Evolutionary conservation across 1,140 invertebrate species (phyloP), one percentile per base, ranked within the genome.

Genomic region (Diorhabda carinulata): DNA sequence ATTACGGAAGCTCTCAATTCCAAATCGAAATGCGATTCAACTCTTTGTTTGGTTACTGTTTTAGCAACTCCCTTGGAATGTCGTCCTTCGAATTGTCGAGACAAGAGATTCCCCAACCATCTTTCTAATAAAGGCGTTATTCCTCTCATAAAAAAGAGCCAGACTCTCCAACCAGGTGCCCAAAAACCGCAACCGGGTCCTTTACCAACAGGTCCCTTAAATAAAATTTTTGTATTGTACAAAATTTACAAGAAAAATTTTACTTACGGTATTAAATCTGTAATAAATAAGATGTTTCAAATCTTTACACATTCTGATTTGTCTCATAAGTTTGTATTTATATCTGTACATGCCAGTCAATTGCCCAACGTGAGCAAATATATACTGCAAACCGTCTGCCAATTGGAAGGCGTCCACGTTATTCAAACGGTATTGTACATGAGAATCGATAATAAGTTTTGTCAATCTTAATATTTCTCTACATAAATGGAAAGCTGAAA

Each of bases 301-400:
- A 85, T 99, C 98, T 82, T 99, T 99, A 85, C 98, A 99, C 98
- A 99, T 99, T 63, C 98, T 84, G 72, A 99, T 99, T 85, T 99
- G 98, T 79, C 96, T 89, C 98, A 99, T 99, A 9, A 99, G 85
- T 82, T 99, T 99, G 84, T 99, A 99, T 79, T 99, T 99, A 86
- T 99, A 99, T 59, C 98, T 87, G 83, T 99, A 99, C 98, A 99
- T 99, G 81, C 98, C 98, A 3, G 98, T 99, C 9, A 99, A 84
- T 82, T 99, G 98, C 6, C 98, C 98, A 43, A 99, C 98, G 80
- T 99, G 98, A 25, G 98, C 96, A 84, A 99, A 99, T 58, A 99
- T 97, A 79, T 99, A 99, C 81, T 99, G 98, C n/a, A 99, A 82
- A 42, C 98, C 98, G 85, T 99, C 98, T 9, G 98, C 90, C 57